Percentiles rank a stretch among this genome's conserved stretches.
Evolutionary conservation across 2,888 invertebrate species (phyloP).

Genomic region (Tuberolachnus salignus): DNA sequence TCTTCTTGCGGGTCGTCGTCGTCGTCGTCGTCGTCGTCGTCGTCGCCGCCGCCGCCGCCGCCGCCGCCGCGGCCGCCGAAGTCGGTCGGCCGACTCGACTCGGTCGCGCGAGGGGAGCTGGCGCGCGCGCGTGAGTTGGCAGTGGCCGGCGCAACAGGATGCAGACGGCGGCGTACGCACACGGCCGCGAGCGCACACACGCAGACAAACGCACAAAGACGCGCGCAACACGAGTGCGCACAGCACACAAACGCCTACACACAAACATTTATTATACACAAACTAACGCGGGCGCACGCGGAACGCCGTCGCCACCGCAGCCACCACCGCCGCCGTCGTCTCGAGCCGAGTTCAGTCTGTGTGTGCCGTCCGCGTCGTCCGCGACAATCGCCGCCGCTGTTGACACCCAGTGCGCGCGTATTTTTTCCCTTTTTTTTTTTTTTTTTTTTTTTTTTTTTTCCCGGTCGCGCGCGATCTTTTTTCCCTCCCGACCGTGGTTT

Average conservation of each 20-base stretch:
- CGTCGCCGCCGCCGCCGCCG: neutral
- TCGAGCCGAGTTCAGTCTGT: constrained; percentile 46
- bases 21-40: neutral
- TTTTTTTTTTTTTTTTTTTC: too few species aligned
- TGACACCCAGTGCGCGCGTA: constrained; percentile 19
- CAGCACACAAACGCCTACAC: neutral
- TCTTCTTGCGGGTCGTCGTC: too few species aligned
- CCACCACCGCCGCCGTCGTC: constrained; percentile 13
- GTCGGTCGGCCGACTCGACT: neutral
- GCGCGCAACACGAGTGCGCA: neutral
- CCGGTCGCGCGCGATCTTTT: neutral
- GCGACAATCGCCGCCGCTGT: constrained; percentile 29
- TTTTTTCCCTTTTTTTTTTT: neutral
- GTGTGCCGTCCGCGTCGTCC: constrained; percentile 52
- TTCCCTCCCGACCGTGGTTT: neutral
- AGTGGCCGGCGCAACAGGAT: constrained; percentile 52
- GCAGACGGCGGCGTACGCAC: constrained; percentile 1
- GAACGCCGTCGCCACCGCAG: neutral
- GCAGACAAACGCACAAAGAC: neutral
- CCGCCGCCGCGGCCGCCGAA: neutral
- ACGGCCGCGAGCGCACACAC: neutral
- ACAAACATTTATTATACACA: neutral
- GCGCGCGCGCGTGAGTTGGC: neutral
- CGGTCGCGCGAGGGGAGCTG: neutral
- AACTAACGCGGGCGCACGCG: neutral